Evolutionary conservation across 2,797 vertebrate species (phyloP), one percentile per base, ranked within the genome.

Genomic region (Hemibagrus guttatus): DNA sequence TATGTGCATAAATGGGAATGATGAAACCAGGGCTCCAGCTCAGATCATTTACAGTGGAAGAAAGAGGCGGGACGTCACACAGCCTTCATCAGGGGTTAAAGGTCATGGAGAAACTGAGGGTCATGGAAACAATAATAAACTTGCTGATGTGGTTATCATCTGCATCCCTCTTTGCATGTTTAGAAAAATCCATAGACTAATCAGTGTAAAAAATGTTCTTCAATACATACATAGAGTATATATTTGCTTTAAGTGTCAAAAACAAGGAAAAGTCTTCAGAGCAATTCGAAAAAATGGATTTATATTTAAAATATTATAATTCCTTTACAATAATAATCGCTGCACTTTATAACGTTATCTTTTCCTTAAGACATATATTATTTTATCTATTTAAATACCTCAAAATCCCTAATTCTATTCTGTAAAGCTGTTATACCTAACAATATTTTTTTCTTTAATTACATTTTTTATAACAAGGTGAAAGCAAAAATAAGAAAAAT

Each of bases 61-160:
- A 49, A 74, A 52, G 71, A 88, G 68, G 61, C 4, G 17, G 87
- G 61, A 28, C n/a, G 13, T 35, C 12, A 39, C n/a, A 64, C 12
- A 61, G 19, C 87, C 87, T 90, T 88, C 80, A 16, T 23, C 14
- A 63, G 80, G 56, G 49, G 83, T 84, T 68, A 52, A 75, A 63
- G 84, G 74, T 87, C 85, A 86, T 64, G 84, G 75, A 64, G 39
- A 85, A 46, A 16, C 17, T 68, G 39, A 88, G 63, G 76, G 71
- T 64, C 78, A 68, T 42, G 21, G 54, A 69, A 85, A 13, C 75
- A 28, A 63, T 54, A 76, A 75, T 71, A 68, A 49, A 52, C 12
- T 1, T n/a, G 35, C 3, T 81, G 35, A 81, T 46, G 12, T 71
- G 76, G 35, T 72, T 2, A 84, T 54, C 26, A 17, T 81, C 14